Conservation (phyloP, 2,797 vertebrate genomes). For the Trachurus trachurus region DNA sequence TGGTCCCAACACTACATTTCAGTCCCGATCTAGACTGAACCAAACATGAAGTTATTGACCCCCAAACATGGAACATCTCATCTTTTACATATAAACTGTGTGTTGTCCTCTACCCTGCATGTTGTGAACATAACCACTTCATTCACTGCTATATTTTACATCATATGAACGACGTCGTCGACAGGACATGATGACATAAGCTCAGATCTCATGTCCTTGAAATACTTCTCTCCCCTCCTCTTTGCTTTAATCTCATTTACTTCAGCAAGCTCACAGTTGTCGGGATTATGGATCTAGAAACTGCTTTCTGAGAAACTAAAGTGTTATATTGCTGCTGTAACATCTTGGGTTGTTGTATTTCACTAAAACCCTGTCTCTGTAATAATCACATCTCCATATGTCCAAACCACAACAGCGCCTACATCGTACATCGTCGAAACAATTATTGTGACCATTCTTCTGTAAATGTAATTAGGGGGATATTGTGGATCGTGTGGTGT, state of each 20-base stretch:
- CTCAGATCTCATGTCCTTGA: constrained; percentile 8
- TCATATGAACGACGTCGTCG: neutral
- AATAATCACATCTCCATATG: neutral
- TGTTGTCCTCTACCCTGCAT: neutral
- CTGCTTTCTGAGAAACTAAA: constrained; percentile 22
- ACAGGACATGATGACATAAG: no score
- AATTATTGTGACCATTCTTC: neutral
- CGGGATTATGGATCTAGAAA: constrained; percentile 36
- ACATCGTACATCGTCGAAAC: no score
- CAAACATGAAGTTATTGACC: no score
- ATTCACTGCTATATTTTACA: neutral
- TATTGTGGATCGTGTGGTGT: neutral
- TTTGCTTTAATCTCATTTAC: constrained; percentile 42
- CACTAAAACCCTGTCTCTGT: neutral
- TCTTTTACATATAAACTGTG: no score
- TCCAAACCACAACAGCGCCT: neutral
- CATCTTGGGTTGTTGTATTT: neutral
- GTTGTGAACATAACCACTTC: no score
- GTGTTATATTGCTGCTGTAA: neutral
- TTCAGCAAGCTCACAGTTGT: constrained; percentile 47
- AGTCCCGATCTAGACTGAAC: no score
- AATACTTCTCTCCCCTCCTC: constrained; percentile 20
- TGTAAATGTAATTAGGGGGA: neutral
- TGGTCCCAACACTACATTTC: no score
- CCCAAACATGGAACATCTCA: no score